Evolutionary conservation across 2,797 vertebrate species (phyloP).

Genomic region (Gymnoscopelus microlampas): DNA sequence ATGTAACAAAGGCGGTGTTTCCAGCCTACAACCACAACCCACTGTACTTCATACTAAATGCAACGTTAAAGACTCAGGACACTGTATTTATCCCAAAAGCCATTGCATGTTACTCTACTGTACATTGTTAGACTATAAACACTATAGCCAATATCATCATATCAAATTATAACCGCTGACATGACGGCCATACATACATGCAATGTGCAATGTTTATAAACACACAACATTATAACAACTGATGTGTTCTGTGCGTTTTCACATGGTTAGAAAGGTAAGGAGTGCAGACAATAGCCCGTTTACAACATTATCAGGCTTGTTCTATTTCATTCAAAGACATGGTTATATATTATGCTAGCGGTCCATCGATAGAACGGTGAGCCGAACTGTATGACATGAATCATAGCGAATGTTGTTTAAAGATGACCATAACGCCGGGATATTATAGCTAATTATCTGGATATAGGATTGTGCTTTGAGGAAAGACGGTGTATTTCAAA

Average conservation of each 20-base stretch:
- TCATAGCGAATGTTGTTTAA: not conserved
- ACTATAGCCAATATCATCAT: conserved; percentile 33
- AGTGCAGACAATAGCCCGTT: conserved; percentile 17
- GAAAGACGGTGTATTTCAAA: not conserved
- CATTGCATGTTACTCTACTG: too few species aligned
- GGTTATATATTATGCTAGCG: not conserved
- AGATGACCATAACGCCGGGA: not conserved
- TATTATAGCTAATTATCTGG: not conserved
- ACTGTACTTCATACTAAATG: not conserved
- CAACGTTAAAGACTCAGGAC: too few species aligned
- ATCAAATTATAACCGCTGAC: conserved; percentile 21
- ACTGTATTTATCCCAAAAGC: too few species aligned
- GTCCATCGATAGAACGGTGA: not conserved
- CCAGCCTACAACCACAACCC: not conserved
- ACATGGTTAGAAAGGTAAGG: not conserved
- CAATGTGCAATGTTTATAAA: conserved; percentile 1
- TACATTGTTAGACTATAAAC: conserved; percentile 13
- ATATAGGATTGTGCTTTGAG: not conserved
- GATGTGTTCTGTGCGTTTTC: conserved; percentile 19
- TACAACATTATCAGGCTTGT: not conserved
- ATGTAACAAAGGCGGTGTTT: not conserved
- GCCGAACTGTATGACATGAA: not conserved
- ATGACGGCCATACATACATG: conserved; percentile 15
- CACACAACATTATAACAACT: not conserved
- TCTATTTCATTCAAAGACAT: not conserved